Conservation (phyloP, 1,140 invertebrate genomes). For the Euura saliciscinereae region DNA sequence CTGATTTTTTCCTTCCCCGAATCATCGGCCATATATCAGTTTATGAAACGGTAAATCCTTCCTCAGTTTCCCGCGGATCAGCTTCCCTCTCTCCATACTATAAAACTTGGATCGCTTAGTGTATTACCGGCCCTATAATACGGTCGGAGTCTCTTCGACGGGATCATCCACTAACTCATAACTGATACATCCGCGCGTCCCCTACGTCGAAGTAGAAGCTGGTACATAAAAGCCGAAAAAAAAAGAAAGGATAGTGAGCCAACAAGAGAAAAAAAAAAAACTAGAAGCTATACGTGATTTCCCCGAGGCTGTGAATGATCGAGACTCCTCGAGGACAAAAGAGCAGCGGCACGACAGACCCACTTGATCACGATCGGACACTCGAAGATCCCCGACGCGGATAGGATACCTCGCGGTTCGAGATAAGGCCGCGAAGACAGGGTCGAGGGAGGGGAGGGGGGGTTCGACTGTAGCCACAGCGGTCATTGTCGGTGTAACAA, state of each 20-base stretch:
- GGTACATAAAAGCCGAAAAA: background rate
- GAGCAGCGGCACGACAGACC: constrained; percentile 54
- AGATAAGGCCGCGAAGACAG: background rate
- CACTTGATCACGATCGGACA: constrained; percentile 55
- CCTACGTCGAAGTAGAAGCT: background rate
- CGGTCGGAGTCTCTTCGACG: constrained; percentile 26
- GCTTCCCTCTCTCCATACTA: background rate
- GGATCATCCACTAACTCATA: constrained; percentile 35
- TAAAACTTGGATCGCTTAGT: constrained; percentile 18
- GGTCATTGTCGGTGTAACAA: constrained; percentile 59
- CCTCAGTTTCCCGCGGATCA: background rate
- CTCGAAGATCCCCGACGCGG: constrained; percentile 19
- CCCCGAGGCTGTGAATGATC: constrained; percentile 3
- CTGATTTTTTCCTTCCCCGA: too few relatives aligned
- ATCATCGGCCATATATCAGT: background rate
- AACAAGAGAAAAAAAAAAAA: background rate
- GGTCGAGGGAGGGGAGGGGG: constrained; percentile 38
- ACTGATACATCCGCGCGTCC: constrained; percentile 8
- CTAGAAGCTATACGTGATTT: too few relatives aligned
- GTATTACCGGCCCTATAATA: constrained; percentile 37
- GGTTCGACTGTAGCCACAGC: constrained; percentile 57
- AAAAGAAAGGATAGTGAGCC: background rate
- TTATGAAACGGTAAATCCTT: constrained; percentile 5
- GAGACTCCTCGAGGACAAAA: constrained; percentile 47
- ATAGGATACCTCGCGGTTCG: too few relatives aligned